Base-by-base conservation (phyloP, 2,888 invertebrate species). In the Drosophila maculinotata region DNA sequence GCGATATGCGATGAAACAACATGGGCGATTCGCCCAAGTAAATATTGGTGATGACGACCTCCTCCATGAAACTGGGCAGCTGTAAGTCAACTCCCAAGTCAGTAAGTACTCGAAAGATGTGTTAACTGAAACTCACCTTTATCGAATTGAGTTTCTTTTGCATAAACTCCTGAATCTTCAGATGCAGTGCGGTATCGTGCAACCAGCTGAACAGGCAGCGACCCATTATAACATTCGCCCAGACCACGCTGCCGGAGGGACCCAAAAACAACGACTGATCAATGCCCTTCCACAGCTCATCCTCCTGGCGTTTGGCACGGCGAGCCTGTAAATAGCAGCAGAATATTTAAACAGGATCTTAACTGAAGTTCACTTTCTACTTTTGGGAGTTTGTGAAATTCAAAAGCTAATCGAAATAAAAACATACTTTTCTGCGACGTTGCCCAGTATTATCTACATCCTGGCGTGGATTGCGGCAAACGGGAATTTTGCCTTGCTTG, bases 11-110 rank as follows among this genome's bases (percentile, higher is more conserved):
- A 69, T 93, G 93, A 60, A 95, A 93, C 12, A 93, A 88, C 2
- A 95, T 94, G 6, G 95, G 93, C 0, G 93, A 93, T 52, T 92
- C 91, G 6, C 96, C 96, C 75, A 97, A 92, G 58, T 94, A 93
- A 56, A 97, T 92, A 79, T 96, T 94, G 2, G 94, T 94, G 47
- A 97, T 93, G 15, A 93, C 92, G 39, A 97, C 92, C 78, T 95
- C 95, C 87, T 97, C 96, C 92, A 97, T 95, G 85, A 97, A 97
- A 85, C 95, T 95, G 4, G 97, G 97, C 48, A 96, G 92, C 92
- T 94, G 54, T n/a, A 54, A 45, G 6, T n/a, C n/a, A n/a, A n/a
- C n/a, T n/a, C n/a, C n/a, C n/a, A 1, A 9, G 0, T 1, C 8
- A n/a, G 14, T 1, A 8, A 6, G 8, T 4, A 20, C 0, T 2